phyloP scores from a whole-genome alignment of 1,140 invertebrate genomes.

The Drosophila jambulina region DNA sequence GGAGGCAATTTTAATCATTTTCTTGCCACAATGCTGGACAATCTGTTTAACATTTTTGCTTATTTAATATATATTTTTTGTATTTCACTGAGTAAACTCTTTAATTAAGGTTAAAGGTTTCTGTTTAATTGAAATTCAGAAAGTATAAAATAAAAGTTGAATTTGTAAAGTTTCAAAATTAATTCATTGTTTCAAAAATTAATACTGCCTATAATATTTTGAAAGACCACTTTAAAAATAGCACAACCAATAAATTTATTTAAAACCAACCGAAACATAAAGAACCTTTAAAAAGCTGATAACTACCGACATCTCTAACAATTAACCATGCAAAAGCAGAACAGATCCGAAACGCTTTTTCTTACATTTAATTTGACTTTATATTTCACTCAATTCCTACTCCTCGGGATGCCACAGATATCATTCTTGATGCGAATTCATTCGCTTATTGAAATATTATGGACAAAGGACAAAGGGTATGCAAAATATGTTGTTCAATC shows the following conservation, averaged over 20 bases:
- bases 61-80: not conserved
- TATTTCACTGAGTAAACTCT: no score
- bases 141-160: no score
- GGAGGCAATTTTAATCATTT: not conserved
- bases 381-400: not conserved
- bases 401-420: slow-evolving; percentile 23
- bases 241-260: not conserved
- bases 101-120: no score
- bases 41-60: not conserved
- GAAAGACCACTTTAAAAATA: not conserved
- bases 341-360: not conserved
- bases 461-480: slow-evolving; percentile 52
- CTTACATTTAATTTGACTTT: not conserved
- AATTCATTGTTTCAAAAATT: no score
- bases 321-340: not conserved
- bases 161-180: no score
- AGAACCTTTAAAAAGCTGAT: no score
- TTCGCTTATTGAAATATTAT: slow-evolving; percentile 72
- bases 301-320: not conserved
- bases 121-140: no score
- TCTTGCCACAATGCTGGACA: no score
- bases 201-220: not conserved
- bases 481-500: slow-evolving; percentile 59
- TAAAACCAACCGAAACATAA: not conserved
- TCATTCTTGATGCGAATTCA: slow-evolving; percentile 34